Evolutionary conservation across 2,888 invertebrate genomes (phyloP).

Genomic region (Eupithecia inturbata): DNA sequence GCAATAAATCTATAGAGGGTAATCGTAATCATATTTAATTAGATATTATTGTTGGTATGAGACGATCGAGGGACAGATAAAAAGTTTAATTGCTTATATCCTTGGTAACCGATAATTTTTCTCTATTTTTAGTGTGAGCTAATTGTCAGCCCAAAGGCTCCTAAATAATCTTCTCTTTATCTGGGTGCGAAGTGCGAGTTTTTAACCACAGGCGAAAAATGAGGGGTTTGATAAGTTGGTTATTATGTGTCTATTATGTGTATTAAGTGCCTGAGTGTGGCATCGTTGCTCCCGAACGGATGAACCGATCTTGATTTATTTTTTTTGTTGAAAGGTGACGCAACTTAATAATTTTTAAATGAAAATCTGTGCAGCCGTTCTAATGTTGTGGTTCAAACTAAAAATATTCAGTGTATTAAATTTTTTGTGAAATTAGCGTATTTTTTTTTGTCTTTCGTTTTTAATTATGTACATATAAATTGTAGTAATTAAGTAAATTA

Average conservation of each 20-base stretch:
- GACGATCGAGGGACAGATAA: background rate
- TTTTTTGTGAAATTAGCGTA: background rate
- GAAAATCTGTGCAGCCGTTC: background rate
- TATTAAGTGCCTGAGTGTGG: no score
- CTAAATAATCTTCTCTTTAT: background rate
- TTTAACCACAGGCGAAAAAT: background rate
- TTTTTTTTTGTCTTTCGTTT: background rate
- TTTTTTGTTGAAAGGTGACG: background rate
- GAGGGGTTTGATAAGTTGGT: background rate
- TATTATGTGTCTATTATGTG: background rate
- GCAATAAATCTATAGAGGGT: constrained; percentile 26
- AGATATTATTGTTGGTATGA: constrained; percentile 1
- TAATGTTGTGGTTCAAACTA: background rate
- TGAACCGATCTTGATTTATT: background rate
- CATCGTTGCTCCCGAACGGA: background rate
- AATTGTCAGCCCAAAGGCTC: background rate
- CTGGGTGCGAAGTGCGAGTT: background rate
- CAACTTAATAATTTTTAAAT: background rate
- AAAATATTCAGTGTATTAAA: background rate
- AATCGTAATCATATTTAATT: constrained; percentile 15
- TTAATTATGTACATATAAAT: background rate
- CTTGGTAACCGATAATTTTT: background rate
- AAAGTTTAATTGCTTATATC: background rate
- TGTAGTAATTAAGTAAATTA: background rate
- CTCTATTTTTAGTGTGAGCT: background rate